A percentile compares a stretch with the other conserved stretches of the same genome.
Evolutionary conservation across 2,113 vertebrate genomes (phyloP).

Genomic region (Cyphomyrus plagiostoma): DNA sequence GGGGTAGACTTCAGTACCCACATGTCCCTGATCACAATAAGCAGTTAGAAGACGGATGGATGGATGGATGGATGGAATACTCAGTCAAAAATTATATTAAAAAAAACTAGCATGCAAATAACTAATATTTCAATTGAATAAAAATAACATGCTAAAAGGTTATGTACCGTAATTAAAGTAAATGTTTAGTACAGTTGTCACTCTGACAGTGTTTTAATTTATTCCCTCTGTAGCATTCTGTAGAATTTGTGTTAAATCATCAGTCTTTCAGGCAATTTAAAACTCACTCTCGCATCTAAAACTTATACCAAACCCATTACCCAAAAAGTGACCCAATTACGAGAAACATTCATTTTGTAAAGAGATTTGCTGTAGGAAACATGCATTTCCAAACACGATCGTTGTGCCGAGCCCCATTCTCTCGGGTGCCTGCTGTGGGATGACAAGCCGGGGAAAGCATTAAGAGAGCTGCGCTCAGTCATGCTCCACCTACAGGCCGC

Average conservation of each 20-base stretch:
- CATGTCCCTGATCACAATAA: not conserved
- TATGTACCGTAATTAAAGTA: not conserved
- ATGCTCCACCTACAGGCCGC: not conserved
- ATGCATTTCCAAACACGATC: not conserved
- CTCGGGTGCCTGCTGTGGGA: not conserved
- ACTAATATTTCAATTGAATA: not conserved
- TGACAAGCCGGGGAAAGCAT: not conserved
- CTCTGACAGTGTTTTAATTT: not conserved
- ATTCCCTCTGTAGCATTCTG: not conserved
- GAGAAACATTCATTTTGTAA: not conserved
- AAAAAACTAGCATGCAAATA: not conserved
- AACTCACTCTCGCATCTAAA: not conserved
- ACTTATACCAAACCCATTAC: not conserved
- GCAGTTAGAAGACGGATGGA: not conserved
- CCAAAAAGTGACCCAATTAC: not conserved
- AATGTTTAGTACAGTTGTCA: not conserved
- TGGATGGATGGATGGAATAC: not conserved
- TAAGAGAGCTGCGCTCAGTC: not conserved
- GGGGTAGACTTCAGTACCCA: not conserved
- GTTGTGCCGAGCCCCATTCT: not conserved
- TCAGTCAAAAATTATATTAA: not conserved
- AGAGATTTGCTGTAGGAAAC: not conserved
- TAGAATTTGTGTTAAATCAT: not conserved
- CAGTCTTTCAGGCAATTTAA: not conserved
- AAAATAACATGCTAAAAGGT: not conserved